Evolutionary conservation across 2,888 invertebrate species (phyloP).

Genomic region (Andrena camellia): DNA sequence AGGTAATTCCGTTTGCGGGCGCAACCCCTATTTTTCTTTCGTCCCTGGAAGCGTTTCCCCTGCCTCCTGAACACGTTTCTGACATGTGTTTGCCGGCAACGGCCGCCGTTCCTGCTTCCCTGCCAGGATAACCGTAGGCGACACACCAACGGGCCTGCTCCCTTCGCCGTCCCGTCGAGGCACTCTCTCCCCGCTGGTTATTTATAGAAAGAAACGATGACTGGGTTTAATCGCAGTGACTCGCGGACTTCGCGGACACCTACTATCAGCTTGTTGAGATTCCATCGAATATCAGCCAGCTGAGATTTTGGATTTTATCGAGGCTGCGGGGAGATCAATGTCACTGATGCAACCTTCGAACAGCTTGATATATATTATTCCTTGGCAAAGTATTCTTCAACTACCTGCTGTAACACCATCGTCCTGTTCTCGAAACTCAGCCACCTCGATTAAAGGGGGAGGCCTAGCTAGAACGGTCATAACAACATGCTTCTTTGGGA

Average conservation of each 20-base stretch:
- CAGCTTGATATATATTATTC: no score
- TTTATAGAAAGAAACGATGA: conserved; percentile 73
- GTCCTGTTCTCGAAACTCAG: no score
- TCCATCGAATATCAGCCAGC: neutral
- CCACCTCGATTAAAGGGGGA: no score
- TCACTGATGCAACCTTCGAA: no score
- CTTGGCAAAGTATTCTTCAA: no score
- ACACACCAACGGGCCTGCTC: neutral
- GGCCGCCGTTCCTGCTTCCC: conserved; percentile 6
- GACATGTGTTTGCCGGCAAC: conserved; percentile 6
- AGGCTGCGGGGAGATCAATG: no score
- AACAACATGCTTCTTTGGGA: no score
- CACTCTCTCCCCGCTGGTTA: conserved; percentile 40
- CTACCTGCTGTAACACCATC: no score
- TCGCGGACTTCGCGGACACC: neutral
- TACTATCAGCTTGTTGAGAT: conserved; percentile 16
- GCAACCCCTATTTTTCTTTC: conserved; percentile 15
- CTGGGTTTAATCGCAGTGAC: conserved; percentile 49
- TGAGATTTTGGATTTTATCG: no score
- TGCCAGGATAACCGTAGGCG: no score
- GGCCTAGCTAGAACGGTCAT: no score
- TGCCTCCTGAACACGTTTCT: neutral
- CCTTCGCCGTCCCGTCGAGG: conserved; percentile 8
- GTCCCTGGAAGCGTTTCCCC: conserved; percentile 1
- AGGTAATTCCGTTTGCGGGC: conserved; percentile 1